A percentile compares a stretch with the other conserved stretches of the same genome.
Conservation (phyloP, 2,113 vertebrate genomes). For the Verasper variegatus region DNA sequence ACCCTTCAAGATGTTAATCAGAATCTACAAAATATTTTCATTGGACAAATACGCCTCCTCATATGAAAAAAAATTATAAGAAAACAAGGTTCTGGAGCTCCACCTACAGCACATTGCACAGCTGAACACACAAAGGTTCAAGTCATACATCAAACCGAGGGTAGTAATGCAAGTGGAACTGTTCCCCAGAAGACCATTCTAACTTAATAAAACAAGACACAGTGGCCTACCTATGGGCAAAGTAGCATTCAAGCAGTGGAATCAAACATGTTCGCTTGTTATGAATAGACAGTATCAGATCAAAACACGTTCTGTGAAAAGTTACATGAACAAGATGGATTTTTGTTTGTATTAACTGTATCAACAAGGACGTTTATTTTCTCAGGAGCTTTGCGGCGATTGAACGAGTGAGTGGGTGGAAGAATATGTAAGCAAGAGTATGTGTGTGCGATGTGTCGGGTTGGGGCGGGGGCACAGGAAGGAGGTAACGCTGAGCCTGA, state of each 20-base stretch:
- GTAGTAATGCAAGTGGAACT: conserved; percentile 29
- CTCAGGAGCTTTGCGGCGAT: conserved; percentile 42
- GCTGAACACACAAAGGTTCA: conserved; percentile 64
- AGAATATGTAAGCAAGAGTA: conserved; percentile 63
- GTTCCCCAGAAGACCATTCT: conserved; percentile 7
- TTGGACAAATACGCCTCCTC: conserved; percentile 48
- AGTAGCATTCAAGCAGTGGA: conserved; percentile 3
- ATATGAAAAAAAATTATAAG: conserved; percentile 1
- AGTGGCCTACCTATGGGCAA: neutral
- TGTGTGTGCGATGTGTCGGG: conserved; percentile 22
- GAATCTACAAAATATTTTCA: conserved; percentile 53
- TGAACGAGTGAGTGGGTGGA: conserved; percentile 55
- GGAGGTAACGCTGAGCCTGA: conserved; percentile 28
- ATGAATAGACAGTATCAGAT: neutral
- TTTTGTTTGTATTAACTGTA: conserved; percentile 11
- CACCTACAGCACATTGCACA: conserved; percentile 61
- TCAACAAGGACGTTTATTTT: conserved; percentile 36
- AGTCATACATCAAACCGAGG: conserved; percentile 53
- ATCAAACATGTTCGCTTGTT: neutral
- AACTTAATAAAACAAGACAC: conserved; percentile 22
- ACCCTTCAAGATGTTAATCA: conserved; percentile 50
- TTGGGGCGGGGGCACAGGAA: conserved; percentile 20
- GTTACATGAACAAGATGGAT: conserved; percentile 3
- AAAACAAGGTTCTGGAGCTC: conserved; percentile 60
- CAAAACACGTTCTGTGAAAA: conserved; percentile 1